Evolutionary conservation across 1,140 invertebrate species (phyloP).

Genomic region (Pogonomyrmex californicus): DNA sequence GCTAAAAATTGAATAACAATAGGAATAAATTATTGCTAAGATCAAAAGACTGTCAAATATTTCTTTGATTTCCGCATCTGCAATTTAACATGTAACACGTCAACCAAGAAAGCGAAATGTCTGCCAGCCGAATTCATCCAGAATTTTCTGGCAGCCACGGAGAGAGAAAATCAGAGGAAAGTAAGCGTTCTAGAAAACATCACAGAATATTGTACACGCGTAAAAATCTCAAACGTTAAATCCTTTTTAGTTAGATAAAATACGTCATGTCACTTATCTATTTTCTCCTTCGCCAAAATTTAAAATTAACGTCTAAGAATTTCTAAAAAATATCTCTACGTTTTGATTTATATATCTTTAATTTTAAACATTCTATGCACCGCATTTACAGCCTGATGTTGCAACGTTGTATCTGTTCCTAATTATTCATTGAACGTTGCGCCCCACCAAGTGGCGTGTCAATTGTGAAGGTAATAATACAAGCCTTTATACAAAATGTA

Average conservation of each 20-base stretch:
- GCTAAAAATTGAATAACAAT: neutral
- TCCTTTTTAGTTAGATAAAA: constrained; percentile 7
- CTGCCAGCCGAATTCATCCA: constrained; percentile 53
- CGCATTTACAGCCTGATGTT: too few species aligned
- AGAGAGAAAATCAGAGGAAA: constrained; percentile 30
- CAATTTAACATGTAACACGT: constrained; percentile 26
- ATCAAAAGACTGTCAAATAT: neutral
- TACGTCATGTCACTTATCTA: neutral
- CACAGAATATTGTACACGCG: constrained; percentile 15
- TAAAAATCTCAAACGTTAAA: neutral
- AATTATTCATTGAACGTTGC: neutral
- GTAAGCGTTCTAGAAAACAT: neutral
- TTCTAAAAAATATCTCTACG: neutral
- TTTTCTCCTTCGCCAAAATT: neutral
- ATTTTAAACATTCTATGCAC: too few species aligned
- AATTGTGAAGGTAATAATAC: constrained; percentile 8
- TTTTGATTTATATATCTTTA: neutral
- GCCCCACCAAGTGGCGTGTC: neutral
- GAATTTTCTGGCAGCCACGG: constrained; percentile 29
- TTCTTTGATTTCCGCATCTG: constrained; percentile 6
- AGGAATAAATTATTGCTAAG: neutral
- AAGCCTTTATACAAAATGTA: constrained; percentile 14
- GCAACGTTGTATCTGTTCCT: too few species aligned
- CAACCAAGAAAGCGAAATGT: neutral
- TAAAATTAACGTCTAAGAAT: neutral